A percentile compares a stretch with the other conserved stretches of the same genome.
phyloP scores from a whole-genome alignment of 2,888 invertebrate genomes.

The Ennomos erosarius region DNA sequence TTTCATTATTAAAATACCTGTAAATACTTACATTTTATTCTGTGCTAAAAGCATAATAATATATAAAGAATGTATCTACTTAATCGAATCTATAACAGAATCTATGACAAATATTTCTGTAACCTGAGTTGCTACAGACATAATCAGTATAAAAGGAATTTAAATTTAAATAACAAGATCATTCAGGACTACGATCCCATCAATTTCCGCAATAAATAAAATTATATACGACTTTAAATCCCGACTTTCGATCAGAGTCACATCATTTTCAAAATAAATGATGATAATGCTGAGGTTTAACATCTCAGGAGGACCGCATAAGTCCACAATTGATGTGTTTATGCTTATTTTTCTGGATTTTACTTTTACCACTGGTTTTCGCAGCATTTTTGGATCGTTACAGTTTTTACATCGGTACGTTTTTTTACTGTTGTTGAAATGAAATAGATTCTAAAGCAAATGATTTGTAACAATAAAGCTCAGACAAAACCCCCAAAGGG shows the following conservation, averaged over 20 bases:
- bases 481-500: too few relatives aligned
- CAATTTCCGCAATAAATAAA: constrained; percentile 63
- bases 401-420: not conserved
- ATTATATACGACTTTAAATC: constrained; percentile 58
- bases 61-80: too few relatives aligned
- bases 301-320: constrained; percentile 55
- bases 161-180: constrained; percentile 35
- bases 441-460: too few relatives aligned
- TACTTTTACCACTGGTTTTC: constrained; percentile 44
- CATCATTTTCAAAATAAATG: constrained; percentile 63
- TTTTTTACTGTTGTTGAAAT: too few relatives aligned
- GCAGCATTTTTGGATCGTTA: constrained; percentile 20
- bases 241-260: constrained; percentile 58
- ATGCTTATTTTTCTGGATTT: constrained; percentile 50
- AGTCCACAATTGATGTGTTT: constrained; percentile 65
- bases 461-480: too few relatives aligned
- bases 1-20: too few relatives aligned
- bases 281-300: constrained; percentile 72
- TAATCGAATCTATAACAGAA: too few relatives aligned
- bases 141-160: constrained; percentile 12
- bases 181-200: constrained; percentile 41
- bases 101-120: too few relatives aligned
- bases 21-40: too few relatives aligned
- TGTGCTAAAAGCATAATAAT: too few relatives aligned
- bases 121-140: too few relatives aligned